Conservation (phyloP, 35 echinoderm and acorn worm species). For the Diadema setosum region DNA sequence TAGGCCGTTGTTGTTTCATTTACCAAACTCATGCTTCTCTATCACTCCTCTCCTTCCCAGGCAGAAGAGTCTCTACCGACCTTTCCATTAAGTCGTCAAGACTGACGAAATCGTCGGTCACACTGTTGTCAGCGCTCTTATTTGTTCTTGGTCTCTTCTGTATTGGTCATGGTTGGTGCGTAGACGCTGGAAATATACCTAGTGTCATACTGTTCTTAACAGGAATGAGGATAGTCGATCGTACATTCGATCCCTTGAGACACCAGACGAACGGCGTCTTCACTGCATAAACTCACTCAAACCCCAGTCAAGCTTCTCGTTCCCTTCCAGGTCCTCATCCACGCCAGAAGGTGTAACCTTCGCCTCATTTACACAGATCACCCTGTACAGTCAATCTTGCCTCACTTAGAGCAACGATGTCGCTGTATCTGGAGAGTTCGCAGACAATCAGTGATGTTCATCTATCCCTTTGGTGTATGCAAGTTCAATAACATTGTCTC, state of each 20-base stretch:
- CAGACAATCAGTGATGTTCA: background rate
- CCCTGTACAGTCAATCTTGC: background rate
- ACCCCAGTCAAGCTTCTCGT: background rate
- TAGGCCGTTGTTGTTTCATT: background rate
- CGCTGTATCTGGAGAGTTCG: background rate
- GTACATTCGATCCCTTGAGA: background rate
- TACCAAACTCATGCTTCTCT: background rate
- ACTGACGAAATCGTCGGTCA: background rate
- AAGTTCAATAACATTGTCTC: background rate
- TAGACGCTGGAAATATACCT: background rate
- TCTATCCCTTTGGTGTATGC: background rate
- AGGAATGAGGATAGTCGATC: background rate
- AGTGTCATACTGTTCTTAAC: background rate
- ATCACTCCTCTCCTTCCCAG: background rate
- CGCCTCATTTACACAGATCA: background rate
- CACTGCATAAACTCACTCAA: background rate
- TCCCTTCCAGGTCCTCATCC: background rate
- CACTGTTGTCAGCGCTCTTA: background rate
- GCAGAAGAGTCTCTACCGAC: background rate
- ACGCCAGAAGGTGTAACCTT: conserved; percentile 10
- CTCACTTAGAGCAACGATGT: conserved; percentile 8
- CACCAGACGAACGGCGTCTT: background rate
- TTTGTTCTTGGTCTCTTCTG: background rate
- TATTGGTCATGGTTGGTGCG: background rate
- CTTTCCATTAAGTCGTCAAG: background rate